phyloP scores from a whole-genome alignment of 2,797 vertebrate genomes.

The Gorsachius magnificus region DNA sequence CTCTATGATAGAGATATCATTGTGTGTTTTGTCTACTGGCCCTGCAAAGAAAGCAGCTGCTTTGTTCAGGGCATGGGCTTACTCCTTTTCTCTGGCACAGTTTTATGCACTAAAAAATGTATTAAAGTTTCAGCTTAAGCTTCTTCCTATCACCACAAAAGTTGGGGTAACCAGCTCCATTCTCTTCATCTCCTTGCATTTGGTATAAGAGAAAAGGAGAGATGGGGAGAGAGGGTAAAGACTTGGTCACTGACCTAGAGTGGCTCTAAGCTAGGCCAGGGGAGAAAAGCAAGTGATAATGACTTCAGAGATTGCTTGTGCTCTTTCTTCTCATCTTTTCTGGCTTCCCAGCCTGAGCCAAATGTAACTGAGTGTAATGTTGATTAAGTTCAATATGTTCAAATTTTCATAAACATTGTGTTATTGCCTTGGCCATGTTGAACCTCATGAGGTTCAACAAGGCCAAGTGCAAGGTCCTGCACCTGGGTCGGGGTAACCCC shows the following conservation, averaged over 20 bases:
- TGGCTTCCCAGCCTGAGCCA: neutral
- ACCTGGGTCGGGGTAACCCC: no score
- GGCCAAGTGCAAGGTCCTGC: no score
- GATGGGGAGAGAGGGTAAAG: neutral
- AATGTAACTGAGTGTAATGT: neutral
- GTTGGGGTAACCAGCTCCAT: neutral
- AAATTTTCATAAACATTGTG: neutral
- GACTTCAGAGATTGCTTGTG: neutral
- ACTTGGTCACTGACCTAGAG: neutral
- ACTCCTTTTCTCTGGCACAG: neutral
- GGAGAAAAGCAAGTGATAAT: neutral
- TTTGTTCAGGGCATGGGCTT: neutral
- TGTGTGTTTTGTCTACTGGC: neutral
- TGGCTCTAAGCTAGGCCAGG: neutral
- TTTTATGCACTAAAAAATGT: neutral
- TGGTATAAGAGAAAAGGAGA: neutral
- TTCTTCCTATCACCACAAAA: neutral
- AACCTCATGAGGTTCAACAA: no score
- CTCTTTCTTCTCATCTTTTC: neutral
- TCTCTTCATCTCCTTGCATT: neutral
- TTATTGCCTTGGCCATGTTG: neutral
- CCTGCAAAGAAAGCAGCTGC: neutral
- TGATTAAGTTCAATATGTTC: neutral
- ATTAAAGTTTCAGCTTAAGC: neutral
- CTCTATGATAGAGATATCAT: neutral